Evolutionary conservation across 1,140 invertebrate species (phyloP), one percentile per base, ranked within the genome.

Genomic region (Hyphantria cunea): DNA sequence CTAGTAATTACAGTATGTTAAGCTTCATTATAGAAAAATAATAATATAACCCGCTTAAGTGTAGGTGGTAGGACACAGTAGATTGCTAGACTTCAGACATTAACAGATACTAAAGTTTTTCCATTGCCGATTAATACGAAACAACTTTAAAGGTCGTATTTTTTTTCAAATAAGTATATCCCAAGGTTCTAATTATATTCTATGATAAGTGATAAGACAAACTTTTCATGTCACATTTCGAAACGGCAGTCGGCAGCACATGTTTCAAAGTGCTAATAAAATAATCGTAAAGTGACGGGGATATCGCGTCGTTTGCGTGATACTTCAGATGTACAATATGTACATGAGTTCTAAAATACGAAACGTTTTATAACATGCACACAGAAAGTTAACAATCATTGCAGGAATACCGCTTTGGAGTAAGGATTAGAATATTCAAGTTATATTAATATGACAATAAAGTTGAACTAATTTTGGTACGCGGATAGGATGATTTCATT

Each of bases 211-310:
- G 13, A 44, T 15, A 44, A 12, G 7, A 44, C 42, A 12, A 44
- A 12, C n/a, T 44, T 51, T 11, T 51, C 49, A 15, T 10, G 10
- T 32, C 33, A n/a, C 49, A 51, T 52, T 51, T 51, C 45, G 25
- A 50, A 62, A 54, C 34, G 37, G 6, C 31, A 62, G 48, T 62
- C 37, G 53, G 42, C 39, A 48, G 37, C 60, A 54, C 51, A 54
- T 62, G 60, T 62, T 62, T 53, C 33, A 47, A 41, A 54, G 47
- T 44, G 58, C 48, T 41, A 51, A 45, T 61, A 61, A 61, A 51
- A 61, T 61, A 44, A 61, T 52, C 58, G 58, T 61, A 61, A 61
- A 61, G 10, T 8, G 10, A 12, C 13, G 55, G 45, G 55, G 47
- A 25, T 44, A 49, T 8, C 17, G 14, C 54, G n/a, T 25, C 55